These are phyloP conservation scores for Gorsachius magnificus DNA, from an alignment of 2,797 vertebrate genomes.

Conservation along the genomic window DNA sequence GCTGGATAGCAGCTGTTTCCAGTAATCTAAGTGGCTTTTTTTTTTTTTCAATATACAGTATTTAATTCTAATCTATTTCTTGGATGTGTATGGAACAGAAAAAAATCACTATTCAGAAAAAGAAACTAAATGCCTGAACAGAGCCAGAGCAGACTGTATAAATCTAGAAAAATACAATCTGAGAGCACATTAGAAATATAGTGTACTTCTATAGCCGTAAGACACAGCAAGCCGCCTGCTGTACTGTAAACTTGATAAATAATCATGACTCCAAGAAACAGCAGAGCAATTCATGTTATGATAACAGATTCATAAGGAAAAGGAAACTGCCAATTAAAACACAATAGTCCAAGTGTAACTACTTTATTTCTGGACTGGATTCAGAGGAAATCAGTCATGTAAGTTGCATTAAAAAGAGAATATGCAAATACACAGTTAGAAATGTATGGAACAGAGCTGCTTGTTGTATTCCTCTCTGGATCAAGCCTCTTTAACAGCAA, in stretches of 20 bases:
- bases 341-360: not conserved
- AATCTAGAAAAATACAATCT: not conserved
- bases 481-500: not conserved
- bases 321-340: not conserved
- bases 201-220: not conserved
- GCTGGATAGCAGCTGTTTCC: not conserved
- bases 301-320: not conserved
- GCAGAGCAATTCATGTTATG: not conserved
- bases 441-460: not conserved
- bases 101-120: slow-evolving; percentile 2
- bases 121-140: not conserved
- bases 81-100: not conserved
- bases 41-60: not conserved
- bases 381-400: not conserved
- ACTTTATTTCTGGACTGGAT: not conserved
- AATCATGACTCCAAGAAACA: slow-evolving; percentile 1
- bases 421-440: not conserved
- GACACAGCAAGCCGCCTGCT: not conserved
- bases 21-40: not conserved
- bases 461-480: not conserved
- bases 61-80: slow-evolving; percentile 23
- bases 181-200: not conserved
- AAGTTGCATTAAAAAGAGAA: not conserved
- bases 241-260: slow-evolving; percentile 4
- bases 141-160: not conserved